Conservation (phyloP, 2,888 invertebrate genomes). For the Cinara cedri region DNA sequence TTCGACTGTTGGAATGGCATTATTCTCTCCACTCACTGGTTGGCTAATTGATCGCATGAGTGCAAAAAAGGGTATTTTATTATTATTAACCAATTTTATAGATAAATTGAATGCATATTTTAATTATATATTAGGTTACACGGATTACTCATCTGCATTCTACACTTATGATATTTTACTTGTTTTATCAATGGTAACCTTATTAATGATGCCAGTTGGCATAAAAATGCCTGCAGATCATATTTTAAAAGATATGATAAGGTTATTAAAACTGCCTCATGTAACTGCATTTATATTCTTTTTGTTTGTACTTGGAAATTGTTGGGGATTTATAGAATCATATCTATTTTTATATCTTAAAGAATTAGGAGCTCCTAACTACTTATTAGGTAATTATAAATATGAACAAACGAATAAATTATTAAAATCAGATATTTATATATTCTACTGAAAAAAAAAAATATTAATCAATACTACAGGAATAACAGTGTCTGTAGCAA, state of each 20-base stretch:
- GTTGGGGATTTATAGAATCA: conserved; percentile 89
- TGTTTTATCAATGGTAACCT: conserved; percentile 74
- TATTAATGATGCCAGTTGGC: conserved; percentile 79
- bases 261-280: conserved; percentile 78
- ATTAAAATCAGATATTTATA: no score
- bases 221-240: conserved; percentile 80
- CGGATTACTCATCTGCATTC: conserved; percentile 87
- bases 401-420: background rate
- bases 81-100: no score
- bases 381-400: conserved; percentile 72
- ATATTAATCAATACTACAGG: conserved; percentile 64
- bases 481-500: conserved; percentile 84
- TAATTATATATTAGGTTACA: conserved; percentile 73
- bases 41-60: conserved; percentile 77
- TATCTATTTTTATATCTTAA: conserved; percentile 85
- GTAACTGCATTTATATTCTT: conserved; percentile 81
- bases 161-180: conserved; percentile 79
- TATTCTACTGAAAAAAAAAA: background rate
- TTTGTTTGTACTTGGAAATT: conserved; percentile 80
- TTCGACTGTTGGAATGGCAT: conserved; percentile 82
- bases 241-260: conserved; percentile 75
- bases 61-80: conserved; percentile 69
- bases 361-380: conserved; percentile 83
- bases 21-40: conserved; percentile 81
- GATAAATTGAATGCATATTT: conserved; percentile 73